Evolutionary conservation across 2,797 vertebrate genomes (phyloP).

Genomic region (Hafferia zeledoni): DNA sequence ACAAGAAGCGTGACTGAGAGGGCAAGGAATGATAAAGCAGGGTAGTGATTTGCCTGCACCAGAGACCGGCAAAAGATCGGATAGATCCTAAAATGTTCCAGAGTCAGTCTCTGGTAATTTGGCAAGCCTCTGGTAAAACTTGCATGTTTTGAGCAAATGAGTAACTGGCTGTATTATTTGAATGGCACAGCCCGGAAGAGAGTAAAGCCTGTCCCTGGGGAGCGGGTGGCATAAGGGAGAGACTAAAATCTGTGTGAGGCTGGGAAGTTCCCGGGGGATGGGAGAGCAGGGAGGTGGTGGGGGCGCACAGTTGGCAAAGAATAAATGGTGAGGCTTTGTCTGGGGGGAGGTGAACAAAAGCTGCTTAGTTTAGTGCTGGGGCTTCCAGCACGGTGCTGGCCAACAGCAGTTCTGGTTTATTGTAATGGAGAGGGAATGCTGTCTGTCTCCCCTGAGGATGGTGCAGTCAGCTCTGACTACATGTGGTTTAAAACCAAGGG

Average conservation of each 20-base stretch:
- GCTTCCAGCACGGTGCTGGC: neutral
- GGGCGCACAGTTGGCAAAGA: neutral
- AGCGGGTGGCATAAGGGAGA: neutral
- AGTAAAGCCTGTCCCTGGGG: neutral
- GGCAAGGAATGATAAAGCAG: neutral
- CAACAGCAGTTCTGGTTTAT: neutral
- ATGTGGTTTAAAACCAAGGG: neutral
- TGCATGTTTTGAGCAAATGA: neutral
- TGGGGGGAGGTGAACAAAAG: constrained; percentile 10
- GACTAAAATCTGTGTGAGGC: neutral
- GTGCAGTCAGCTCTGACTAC: neutral
- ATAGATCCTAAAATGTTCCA: neutral
- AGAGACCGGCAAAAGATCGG: neutral
- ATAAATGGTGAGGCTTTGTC: constrained; percentile 40
- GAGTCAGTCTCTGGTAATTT: neutral
- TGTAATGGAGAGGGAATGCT: neutral
- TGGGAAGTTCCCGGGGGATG: neutral
- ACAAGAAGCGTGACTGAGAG: neutral
- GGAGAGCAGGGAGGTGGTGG: neutral
- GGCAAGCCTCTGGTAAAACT: neutral
- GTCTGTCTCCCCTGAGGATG: neutral
- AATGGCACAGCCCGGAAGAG: neutral
- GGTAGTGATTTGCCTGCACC: neutral
- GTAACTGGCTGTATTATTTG: neutral
- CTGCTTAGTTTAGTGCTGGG: neutral